phyloP scores from a whole-genome alignment of 1,140 invertebrate genomes.

The Hirudo medicinalis region DNA sequence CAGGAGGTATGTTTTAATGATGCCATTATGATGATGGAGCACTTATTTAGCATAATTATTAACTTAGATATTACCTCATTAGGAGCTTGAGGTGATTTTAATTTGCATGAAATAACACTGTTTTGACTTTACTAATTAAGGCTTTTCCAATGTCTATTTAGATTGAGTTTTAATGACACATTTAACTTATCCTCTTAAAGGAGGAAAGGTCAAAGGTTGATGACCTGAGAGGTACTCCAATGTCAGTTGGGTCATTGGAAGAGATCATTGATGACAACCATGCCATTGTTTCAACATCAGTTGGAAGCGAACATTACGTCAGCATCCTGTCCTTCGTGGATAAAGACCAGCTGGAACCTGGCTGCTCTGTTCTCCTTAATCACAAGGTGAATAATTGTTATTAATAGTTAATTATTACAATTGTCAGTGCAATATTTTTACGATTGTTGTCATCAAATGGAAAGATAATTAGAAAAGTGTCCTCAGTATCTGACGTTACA shows the following conservation, averaged over 20 bases:
- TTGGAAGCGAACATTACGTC: slow-evolving; percentile 98
- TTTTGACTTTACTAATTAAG: background rate
- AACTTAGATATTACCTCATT: too few relatives aligned
- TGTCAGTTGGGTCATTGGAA: slow-evolving; percentile 98
- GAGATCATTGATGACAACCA: slow-evolving; percentile 99
- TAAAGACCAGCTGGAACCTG: slow-evolving; percentile 97
- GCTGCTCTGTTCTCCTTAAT: slow-evolving; percentile 93
- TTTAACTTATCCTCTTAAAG: slow-evolving; percentile 29
- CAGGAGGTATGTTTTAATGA: slow-evolving; percentile 56
- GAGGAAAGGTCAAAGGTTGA: slow-evolving; percentile 89
- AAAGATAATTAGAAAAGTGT: too few relatives aligned
- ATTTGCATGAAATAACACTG: slow-evolving; percentile 11
- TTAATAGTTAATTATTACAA: background rate
- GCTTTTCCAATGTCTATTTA: background rate
- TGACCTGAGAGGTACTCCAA: slow-evolving; percentile 92
- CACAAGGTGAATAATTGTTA: slow-evolving; percentile 63
- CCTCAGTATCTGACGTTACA: too few relatives aligned
- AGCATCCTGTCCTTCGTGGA: slow-evolving; percentile 98
- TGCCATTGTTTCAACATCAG: slow-evolving; percentile 97
- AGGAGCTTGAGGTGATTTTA: background rate
- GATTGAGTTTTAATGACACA: background rate
- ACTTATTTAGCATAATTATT: too few relatives aligned
- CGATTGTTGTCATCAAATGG: too few relatives aligned
- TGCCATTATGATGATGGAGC: too few relatives aligned
- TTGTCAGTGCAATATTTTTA: too few relatives aligned